Base-by-base conservation (phyloP, 1,140 invertebrate genomes). In the Pentalonia nigronervosa region DNA sequence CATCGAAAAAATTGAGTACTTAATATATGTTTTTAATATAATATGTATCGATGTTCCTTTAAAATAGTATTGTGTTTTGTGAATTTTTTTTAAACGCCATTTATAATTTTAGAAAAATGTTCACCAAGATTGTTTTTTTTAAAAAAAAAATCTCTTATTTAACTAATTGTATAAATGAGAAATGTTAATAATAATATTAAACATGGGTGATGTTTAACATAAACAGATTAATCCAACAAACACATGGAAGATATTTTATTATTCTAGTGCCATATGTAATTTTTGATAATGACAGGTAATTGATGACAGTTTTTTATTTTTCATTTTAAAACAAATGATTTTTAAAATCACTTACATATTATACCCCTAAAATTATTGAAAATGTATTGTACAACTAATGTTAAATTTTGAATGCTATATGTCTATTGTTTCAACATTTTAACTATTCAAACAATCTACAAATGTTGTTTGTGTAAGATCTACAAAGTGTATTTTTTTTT, bases 31-130 rank as follows among this genome's bases (percentile, higher is more conserved):
- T 67, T 25, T 90, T 90, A 90, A 36, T 60, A 45, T 90, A n/a
- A 90, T 41, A 41, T 67, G 53, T 90, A 90, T 90, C 23, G 36
- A 90, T 90, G 89, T 90, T 90, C 89, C 89, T 90, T 90, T 90
- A 90, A 67, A 67, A 90, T 56, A 90, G 50, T 90, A 90, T 90
- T 90, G 36, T 90, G 23, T 90, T 60, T 56, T 41, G 20, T n/a
- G n/a, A 14, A 34, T 90, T 90, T 90, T 60, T 90, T 90, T 67
- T 60, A 45, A 90, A 53, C n/a, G 34, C 21, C 50, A 56, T 56
- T 90, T 36, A 25, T 90, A 56, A 56, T 90, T 60, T 56, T 53
- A 36, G 50, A 56, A 23, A 90, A 56, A 90, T 56, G 50, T 90
- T 90, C 36, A 45, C n/a, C 87, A 53, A 67, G 60, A 67, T 67